Evolutionary conservation across 2,113 vertebrate genomes (phyloP), one percentile per base, ranked within the genome.

Genomic region (Trematomus loennbergii): DNA sequence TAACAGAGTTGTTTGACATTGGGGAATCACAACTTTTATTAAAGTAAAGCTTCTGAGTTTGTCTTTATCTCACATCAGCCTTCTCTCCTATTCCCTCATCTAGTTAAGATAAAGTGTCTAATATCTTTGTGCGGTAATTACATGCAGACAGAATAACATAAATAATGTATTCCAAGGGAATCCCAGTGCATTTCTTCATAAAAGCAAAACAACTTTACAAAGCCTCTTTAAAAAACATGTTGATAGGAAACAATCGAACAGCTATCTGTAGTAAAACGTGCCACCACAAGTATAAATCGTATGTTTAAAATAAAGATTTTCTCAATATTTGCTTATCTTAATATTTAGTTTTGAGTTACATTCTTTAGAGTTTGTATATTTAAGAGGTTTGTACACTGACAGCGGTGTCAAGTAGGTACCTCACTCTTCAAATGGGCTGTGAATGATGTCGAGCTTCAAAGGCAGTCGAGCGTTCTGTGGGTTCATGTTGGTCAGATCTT

Each of bases 101-200:
- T 64, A 33, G 9, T 69, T 83, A n/a, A 53, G 12, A 64, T 58
- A 33, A 59, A 17, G n/a, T 20, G 40, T 40, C 58, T 54, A 18
- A 59, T 57, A 5, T 64, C 18, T 49, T 10, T 43, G 49, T 67
- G 52, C 43, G 36, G 53, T 63, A 72, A 79, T 54, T 79, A 70
- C 46, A 66, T 48, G 43, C 33, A 75, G 75, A 71, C 29, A 79
- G 13, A 73, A 65, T 59, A 70, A 57, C 65, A 84, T 71, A 85
- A 90, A 91, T 92, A 89, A 91, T 89, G 87, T 90, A 93, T 89
- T 91, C 49, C 67, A 89, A 81, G 55, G 64, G 0, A 66, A 29
- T 72, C 80, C 74, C 83, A 73, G 55, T 25, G 72, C 55, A 36
- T 84, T 83, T 15, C 11, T 81, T 78, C 76, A 73, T 50, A 81